Evolutionary conservation across 1,140 invertebrate genomes (phyloP), one percentile per base, ranked within the genome.

Genomic region (Augochlora pura): DNA sequence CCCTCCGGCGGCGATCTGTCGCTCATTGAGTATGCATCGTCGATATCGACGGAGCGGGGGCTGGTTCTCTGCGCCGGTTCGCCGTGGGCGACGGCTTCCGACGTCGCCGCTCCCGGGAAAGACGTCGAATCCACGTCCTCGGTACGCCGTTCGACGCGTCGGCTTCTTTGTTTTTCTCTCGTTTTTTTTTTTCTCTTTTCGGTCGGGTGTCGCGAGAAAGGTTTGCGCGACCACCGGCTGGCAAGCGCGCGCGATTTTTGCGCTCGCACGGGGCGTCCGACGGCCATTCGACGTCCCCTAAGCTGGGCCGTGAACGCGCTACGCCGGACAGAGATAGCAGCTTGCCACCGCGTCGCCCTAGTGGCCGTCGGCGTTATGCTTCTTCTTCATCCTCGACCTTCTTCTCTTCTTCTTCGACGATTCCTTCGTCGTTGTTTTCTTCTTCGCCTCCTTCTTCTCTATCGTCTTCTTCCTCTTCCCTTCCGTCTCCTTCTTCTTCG

Each of bases 11-110:
- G 80, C 85, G 84, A 88, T 86, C 80, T 67, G 82, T 83, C 82
- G 84, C 87, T 90, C 87, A 90, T 90, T 87, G 78, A 86, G 85
- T 90, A 89, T 90, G 87, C 89, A 90, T 87, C 88, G 82, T 83
- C 86, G 82, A 83, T 90, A 90, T 91, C 89, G 90, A 90, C 90
- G 84, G 81, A 52, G 62, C 75, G 75, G 72, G 69, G 69, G 77
- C 75, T 81, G 80, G n/a, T n/a, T n/a, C 81, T 80, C 76, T 16
- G 69, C 79, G 81, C 84, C 87, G 54, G 54, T n/a, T 83, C 81
- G 88, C 88, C 87, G 52, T 64, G 62, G 69, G 84, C 80, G 42
- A 86, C 78, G 81, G 84, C 87, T 32, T 32, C 32, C 32, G 32
- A 32, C 32, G 32, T 32, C 32, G 32, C 32, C 32, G 32, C 1